phyloP scores from a whole-genome alignment of 1,140 invertebrate species.

The Ladona fulva region DNA sequence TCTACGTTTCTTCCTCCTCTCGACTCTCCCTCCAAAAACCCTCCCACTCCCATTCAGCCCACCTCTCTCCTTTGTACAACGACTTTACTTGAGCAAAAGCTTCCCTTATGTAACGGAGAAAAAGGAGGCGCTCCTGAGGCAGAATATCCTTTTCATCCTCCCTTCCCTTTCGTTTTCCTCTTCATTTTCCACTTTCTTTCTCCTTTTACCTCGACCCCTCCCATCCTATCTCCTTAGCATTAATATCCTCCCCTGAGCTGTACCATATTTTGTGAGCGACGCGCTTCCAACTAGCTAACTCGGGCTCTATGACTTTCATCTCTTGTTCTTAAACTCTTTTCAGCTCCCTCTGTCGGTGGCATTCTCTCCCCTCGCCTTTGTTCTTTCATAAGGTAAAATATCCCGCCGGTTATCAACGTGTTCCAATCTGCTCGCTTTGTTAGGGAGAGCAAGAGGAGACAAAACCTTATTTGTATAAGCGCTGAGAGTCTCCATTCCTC shows the following conservation, averaged over 20 bases:
- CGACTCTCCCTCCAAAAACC: background rate
- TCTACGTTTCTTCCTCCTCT: background rate
- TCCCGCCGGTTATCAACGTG: background rate
- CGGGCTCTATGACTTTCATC: background rate
- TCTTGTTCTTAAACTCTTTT: background rate
- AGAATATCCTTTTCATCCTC: background rate
- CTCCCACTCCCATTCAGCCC: background rate
- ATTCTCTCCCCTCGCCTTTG: background rate
- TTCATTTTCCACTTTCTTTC: background rate
- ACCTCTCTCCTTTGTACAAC: background rate
- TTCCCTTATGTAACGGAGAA: background rate
- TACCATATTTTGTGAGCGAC: background rate
- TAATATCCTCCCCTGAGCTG: background rate
- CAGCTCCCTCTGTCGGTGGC: background rate
- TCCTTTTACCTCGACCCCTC: background rate
- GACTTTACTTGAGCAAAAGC: background rate
- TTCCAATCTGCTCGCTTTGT: background rate
- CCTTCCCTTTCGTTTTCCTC: background rate
- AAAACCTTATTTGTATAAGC: background rate
- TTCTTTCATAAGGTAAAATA: background rate
- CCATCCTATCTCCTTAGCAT: background rate
- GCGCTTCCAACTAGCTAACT: background rate
- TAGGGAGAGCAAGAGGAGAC: background rate
- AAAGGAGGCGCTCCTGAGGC: background rate
- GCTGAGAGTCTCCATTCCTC: no score